A percentile compares a stretch with the other conserved stretches of the same genome.
phyloP scores from a whole-genome alignment of 2,113 vertebrate species.

The Chrysochloris asiatica region DNA sequence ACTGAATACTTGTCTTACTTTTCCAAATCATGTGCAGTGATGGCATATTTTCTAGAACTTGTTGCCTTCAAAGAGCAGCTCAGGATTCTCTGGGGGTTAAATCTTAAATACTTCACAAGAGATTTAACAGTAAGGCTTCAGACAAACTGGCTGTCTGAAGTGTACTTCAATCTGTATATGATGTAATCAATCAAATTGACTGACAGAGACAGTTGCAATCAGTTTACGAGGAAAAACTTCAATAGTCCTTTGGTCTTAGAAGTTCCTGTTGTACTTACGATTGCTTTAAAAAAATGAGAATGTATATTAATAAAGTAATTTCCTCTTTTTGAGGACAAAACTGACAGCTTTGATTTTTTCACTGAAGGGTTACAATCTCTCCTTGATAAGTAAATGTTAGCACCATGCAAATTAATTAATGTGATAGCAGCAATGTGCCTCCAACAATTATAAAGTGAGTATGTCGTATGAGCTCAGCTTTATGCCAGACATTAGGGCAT shows the following conservation, averaged over 20 bases:
- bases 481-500: neutral
- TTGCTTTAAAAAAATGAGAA: constrained; percentile 53
- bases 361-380: neutral
- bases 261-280: constrained; percentile 59
- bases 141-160: constrained; percentile 70
- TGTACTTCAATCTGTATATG: constrained; percentile 67
- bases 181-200: constrained; percentile 79
- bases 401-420: constrained; percentile 56
- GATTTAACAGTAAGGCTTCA: constrained; percentile 74
- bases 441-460: neutral
- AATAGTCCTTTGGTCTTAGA: constrained; percentile 52
- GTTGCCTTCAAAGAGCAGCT: constrained; percentile 69
- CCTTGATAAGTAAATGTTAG: constrained; percentile 53
- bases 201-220: constrained; percentile 75
- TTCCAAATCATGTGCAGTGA: constrained; percentile 21
- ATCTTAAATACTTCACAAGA: constrained; percentile 79
- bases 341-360: constrained; percentile 57
- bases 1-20: constrained; percentile 54
- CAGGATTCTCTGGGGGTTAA: constrained; percentile 67
- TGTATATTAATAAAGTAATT: constrained; percentile 69
- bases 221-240: constrained; percentile 64
- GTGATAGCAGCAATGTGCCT: constrained; percentile 6
- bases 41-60: constrained; percentile 62
- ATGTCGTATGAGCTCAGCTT: neutral
- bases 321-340: constrained; percentile 52